Percentiles rank a stretch among this genome's conserved stretches.
Conservation (phyloP, 2,113 vertebrate species). For the Pogonocichla stellata region DNA sequence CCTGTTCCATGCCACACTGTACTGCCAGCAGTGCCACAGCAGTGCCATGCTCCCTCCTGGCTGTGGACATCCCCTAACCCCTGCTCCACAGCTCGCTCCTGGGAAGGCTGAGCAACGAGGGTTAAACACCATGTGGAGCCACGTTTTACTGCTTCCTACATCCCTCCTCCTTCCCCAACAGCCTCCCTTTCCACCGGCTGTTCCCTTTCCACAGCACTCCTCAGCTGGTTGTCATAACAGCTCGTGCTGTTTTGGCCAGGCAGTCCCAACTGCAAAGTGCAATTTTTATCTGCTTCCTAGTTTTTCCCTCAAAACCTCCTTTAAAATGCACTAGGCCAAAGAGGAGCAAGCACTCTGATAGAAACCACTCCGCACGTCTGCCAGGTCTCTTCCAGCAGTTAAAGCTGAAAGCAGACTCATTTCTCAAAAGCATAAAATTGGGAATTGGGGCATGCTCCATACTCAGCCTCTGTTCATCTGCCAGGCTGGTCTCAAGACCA, state of each 20-base stretch:
- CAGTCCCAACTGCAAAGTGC: not conserved
- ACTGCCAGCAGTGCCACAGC: accelerated
- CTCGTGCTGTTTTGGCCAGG: not conserved
- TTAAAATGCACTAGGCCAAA: not conserved
- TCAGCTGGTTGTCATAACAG: not conserved
- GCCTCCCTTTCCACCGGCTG: not conserved
- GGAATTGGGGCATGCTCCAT: not conserved
- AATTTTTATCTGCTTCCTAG: not conserved
- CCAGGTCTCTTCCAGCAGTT: not conserved
- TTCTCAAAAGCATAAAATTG: not conserved
- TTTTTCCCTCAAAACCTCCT: not conserved
- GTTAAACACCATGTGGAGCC: not conserved
- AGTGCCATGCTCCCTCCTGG: not conserved
- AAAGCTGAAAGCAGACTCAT: not conserved
- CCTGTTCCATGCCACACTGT: not conserved
- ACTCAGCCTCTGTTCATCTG: not conserved
- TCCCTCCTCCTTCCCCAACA: not conserved
- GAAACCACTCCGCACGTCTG: not conserved
- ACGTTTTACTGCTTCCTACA: not conserved
- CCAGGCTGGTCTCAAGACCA: not conserved
- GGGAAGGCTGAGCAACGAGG: not conserved
- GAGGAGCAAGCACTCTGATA: not conserved
- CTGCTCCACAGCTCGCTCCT: not conserved
- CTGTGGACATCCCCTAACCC: not conserved
- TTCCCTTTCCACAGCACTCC: not conserved